Conservation (phyloP, 2,797 vertebrate species). For the Crocodylus rhombifer region DNA sequence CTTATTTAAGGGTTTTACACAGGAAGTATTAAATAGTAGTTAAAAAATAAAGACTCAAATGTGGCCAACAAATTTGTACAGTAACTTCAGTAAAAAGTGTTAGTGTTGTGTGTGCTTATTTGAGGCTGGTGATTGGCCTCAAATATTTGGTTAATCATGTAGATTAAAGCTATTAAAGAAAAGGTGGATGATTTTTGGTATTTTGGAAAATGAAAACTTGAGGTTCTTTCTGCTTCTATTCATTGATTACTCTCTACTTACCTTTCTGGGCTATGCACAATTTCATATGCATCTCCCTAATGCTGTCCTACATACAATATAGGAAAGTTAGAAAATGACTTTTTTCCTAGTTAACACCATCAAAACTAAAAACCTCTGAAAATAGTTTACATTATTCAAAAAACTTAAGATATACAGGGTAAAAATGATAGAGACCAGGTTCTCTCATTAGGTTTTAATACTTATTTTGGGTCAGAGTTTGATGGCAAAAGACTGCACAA, state of each 20-base stretch:
- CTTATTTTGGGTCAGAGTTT: neutral
- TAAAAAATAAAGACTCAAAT: neutral
- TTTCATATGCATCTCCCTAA: neutral
- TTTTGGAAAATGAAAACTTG: neutral
- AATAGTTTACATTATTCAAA: neutral
- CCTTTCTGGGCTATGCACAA: neutral
- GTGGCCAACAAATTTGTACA: neutral
- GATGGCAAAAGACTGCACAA: rapidly evolving
- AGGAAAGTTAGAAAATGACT: rapidly evolving
- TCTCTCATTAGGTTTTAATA: neutral
- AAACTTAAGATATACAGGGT: neutral
- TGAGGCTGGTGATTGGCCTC: neutral
- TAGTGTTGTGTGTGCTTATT: neutral
- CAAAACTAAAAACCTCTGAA: neutral
- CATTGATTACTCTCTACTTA: too few species aligned
- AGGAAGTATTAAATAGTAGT: neutral
- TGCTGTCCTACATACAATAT: neutral
- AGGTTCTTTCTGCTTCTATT: neutral
- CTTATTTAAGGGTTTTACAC: neutral
- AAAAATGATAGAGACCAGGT: neutral
- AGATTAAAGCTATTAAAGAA: neutral
- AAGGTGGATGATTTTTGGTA: neutral
- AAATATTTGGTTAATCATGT: neutral
- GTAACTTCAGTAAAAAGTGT: neutral
- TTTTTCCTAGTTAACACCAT: neutral